A percentile compares a stretch with the other conserved stretches of the same genome.
phyloP scores from a whole-genome alignment of 2,888 invertebrate genomes.

The Marronus borbonicus region DNA sequence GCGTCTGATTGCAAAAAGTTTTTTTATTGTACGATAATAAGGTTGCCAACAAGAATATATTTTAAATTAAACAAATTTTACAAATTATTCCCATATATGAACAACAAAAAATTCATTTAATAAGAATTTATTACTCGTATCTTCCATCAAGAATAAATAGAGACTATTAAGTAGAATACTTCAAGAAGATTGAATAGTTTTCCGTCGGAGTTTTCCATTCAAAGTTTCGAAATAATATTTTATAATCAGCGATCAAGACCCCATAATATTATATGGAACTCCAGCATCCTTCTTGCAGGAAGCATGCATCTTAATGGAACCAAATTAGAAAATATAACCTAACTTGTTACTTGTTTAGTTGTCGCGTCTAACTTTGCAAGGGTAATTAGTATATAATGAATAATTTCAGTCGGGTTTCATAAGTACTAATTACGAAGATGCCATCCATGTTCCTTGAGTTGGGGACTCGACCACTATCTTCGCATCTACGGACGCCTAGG shows the following conservation, averaged over 20 bases:
- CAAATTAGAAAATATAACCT: conserved; percentile 55
- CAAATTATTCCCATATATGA: no score
- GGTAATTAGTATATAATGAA: conserved; percentile 66
- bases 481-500: conserved; percentile 55
- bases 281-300: conserved; percentile 9
- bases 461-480: conserved; percentile 52
- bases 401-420: conserved; percentile 65
- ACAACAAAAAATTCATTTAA: no score
- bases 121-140: background rate
- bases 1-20: no score
- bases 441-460: conserved; percentile 52
- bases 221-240: conserved; percentile 51
- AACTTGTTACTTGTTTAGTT: conserved; percentile 57
- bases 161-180: background rate
- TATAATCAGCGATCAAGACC: conserved; percentile 45
- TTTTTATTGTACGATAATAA: no score
- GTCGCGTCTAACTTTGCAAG: conserved; percentile 62
- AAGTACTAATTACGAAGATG: conserved; percentile 64
- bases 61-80: no score
- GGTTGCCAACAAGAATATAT: no score
- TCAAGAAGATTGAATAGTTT: conserved; percentile 37
- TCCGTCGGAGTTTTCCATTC: conserved; percentile 13
- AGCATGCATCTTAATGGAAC: conserved; percentile 49
- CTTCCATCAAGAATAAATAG: background rate
- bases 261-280: conserved; percentile 8